These are phyloP conservation scores for Drosophila mauritiana DNA, from an alignment of 1,140 invertebrate species.

Conservation along the genomic window DNA sequence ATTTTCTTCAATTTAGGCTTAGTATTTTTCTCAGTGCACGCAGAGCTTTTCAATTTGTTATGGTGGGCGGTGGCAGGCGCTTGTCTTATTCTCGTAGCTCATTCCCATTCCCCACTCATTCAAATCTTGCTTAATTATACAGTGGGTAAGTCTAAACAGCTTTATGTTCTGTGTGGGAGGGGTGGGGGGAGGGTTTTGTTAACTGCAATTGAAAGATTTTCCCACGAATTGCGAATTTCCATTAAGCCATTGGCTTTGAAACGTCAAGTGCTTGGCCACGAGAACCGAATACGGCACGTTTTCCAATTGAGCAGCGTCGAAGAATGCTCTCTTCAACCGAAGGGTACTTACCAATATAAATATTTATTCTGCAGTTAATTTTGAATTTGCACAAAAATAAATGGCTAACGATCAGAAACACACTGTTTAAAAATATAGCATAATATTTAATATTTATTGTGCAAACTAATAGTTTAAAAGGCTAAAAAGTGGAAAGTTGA, in stretches of 20 bases:
- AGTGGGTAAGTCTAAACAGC: constrained; percentile 59
- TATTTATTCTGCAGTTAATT: constrained; percentile 31
- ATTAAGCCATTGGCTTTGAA: constrained; percentile 77
- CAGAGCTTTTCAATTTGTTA: constrained; percentile 22
- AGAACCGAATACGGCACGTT: constrained; percentile 64
- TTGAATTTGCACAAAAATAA: constrained; percentile 7
- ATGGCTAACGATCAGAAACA: too few species aligned
- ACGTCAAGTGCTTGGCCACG: constrained; percentile 70
- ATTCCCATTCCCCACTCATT: constrained; percentile 30
- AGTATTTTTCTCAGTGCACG: constrained; percentile 4
- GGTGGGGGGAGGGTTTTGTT: neutral
- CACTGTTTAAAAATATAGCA: too few species aligned
- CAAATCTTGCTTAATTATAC: constrained; percentile 62
- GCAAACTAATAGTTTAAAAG: too few species aligned
- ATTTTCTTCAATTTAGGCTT: neutral
- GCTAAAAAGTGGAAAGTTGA: too few species aligned
- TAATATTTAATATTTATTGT: too few species aligned
- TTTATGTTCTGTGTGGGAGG: constrained; percentile 10
- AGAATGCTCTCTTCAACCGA: constrained; percentile 52
- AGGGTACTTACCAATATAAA: constrained; percentile 50
- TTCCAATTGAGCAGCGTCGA: constrained; percentile 54
- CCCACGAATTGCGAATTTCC: constrained; percentile 69
- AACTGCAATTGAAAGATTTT: constrained; percentile 71
- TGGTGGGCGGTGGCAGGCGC: constrained; percentile 37
- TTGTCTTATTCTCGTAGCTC: constrained; percentile 22